phyloP scores from a whole-genome alignment of 2,888 invertebrate genomes.

The Kryphioiulus occultus region DNA sequence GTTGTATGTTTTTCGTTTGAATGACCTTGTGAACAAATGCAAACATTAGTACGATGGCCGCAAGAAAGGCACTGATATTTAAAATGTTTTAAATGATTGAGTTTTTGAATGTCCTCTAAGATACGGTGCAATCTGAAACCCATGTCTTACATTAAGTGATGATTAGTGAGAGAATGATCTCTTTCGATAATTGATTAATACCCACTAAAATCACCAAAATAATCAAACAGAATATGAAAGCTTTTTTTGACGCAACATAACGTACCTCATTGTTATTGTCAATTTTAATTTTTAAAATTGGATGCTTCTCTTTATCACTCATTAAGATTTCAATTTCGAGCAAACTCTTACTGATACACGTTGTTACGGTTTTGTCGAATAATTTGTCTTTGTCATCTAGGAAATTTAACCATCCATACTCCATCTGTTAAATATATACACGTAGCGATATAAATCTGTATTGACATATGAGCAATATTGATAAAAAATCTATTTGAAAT shows the following conservation, averaged over 20 bases:
- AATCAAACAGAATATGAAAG: background rate
- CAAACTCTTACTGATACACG: background rate
- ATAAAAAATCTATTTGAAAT: too few relatives aligned
- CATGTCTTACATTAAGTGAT: too few relatives aligned
- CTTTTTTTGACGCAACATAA: background rate
- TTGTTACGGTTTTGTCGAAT: background rate
- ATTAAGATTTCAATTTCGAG: background rate
- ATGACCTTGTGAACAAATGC: background rate
- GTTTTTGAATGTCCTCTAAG: too few relatives aligned
- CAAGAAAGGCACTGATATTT: background rate
- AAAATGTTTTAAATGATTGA: background rate
- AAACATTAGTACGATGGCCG: background rate
- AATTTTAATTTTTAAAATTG: background rate
- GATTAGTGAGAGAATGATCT: too few relatives aligned
- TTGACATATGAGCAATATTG: too few relatives aligned
- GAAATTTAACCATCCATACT: background rate
- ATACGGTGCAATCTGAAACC: too few relatives aligned
- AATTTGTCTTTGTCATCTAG: background rate
- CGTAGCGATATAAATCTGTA: too few relatives aligned
- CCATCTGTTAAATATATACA: background rate
- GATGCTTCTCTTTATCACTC: background rate
- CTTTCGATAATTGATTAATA: too few relatives aligned
- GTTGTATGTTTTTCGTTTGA: background rate
- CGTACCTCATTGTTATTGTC: background rate
- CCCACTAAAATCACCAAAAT: too few relatives aligned